phyloP scores from a whole-genome alignment of 2,797 vertebrate species.

The Spheniscus humboldti region DNA sequence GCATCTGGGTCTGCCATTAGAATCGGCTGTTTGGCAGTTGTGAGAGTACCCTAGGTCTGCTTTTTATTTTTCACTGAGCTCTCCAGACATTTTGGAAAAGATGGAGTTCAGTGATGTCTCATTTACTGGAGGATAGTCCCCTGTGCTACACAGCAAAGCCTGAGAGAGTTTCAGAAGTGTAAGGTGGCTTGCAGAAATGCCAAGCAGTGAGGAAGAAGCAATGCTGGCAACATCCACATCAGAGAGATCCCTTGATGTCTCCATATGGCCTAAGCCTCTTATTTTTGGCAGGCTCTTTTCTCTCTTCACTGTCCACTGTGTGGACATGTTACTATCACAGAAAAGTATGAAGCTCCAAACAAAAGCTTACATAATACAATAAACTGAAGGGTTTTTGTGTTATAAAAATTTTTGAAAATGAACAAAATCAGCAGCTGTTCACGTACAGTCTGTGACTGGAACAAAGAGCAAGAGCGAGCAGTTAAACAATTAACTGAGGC shows the following conservation, averaged over 20 bases:
- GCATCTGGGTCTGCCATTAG: not conserved
- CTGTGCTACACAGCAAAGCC: not conserved
- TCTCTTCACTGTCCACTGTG: not conserved
- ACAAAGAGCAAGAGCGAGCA: not conserved
- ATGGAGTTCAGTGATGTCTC: not conserved
- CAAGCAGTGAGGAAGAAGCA: not conserved
- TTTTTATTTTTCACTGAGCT: not conserved
- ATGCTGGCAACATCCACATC: not conserved
- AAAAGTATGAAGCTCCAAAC: not conserved
- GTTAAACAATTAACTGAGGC: not conserved
- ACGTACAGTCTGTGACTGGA: not conserved
- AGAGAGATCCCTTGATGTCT: not conserved
- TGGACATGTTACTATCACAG: not conserved
- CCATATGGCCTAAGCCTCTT: not conserved
- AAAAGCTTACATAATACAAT: not conserved
- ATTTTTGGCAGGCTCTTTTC: not conserved
- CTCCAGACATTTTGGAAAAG: not conserved
- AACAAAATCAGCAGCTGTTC: not conserved
- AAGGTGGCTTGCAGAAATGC: not conserved
- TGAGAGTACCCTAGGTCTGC: not conserved
- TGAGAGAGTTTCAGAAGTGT: not conserved
- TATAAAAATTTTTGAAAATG: not conserved
- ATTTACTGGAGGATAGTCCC: not conserved
- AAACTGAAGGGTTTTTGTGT: not conserved
- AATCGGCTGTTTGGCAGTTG: not conserved